Conservation (phyloP, 2,888 invertebrate species). For the Steromphala cineraria region DNA sequence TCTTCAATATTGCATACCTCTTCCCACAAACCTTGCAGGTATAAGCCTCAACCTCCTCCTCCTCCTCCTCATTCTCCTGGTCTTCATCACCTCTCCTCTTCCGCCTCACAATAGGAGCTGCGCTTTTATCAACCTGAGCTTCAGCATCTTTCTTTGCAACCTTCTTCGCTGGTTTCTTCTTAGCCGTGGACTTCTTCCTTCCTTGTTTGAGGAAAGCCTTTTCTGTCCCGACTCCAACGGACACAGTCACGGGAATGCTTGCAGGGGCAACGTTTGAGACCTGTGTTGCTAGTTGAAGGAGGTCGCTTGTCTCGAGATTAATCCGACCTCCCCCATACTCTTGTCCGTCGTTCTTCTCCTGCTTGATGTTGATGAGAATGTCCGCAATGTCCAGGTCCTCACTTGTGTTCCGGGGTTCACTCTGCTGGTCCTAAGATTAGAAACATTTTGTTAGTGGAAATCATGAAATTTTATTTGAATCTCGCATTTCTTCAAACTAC, state of each 20-base stretch:
- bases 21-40: slow-evolving; percentile 1
- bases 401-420: background rate
- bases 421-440: too few species aligned
- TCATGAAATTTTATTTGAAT: too few species aligned
- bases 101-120: background rate
- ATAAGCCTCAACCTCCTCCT: background rate
- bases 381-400: slow-evolving; percentile 9
- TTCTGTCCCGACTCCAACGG: background rate
- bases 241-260: background rate
- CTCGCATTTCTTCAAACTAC: too few species aligned
- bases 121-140: background rate
- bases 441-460: too few species aligned
- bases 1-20: slow-evolving; percentile 11
- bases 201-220: background rate
- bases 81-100: background rate
- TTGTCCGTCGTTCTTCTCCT: background rate
- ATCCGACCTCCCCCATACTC: background rate
- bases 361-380: slow-evolving; percentile 18
- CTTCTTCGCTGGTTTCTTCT: background rate
- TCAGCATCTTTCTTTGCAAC: too few species aligned
- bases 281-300: background rate
- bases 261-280: background rate
- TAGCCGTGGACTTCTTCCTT: background rate
- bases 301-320: background rate
- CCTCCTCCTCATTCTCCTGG: background rate